Evolutionary conservation across 2,888 invertebrate species (phyloP), one percentile per base, ranked within the genome.

Genomic region (Hydropsyche betteni): DNA sequence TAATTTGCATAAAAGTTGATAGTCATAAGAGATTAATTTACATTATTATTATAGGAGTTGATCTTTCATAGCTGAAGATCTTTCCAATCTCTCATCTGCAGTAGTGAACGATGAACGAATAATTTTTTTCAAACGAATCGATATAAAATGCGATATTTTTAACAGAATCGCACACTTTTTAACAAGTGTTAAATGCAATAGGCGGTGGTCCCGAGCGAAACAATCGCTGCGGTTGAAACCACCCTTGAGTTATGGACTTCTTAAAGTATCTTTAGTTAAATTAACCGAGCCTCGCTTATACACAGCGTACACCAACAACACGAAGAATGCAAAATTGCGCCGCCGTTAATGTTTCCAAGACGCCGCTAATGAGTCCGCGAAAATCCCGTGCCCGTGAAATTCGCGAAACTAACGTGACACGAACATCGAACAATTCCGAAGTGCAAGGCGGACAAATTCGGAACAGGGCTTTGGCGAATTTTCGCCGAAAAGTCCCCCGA

Each of bases 331-430:
- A 36, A 50, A 76, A 77, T 52, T 76, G 68, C 68, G 58, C 68
- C 64, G 44, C 68, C 71, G 74, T 70, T 77, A 77, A 77, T 76
- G 77, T 69, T 74, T 74, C 71, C 70, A 52, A 74, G 75, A 61
- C 58, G 69, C 77, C 76, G 68, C 77, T 77, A 77, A 77, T 76
- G 76, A 77, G 58, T 68, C 77, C 77, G 61, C 76, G 76, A 77
- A 77, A 76, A 76, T 77, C 74, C 68, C 50, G 44, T 10, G 44
- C 44, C 44, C 44, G 44, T 44, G 44, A 44, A 44, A 44, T 44
- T 44, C 10, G 44, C 44, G 44, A 44, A 44, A 44, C 44, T 44
- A 44, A 44, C 6, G 7, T 4, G 38, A 51, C 69, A 10, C 44
- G n/a, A 69, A 38, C 16, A 33, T 24, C 69, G 69, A 69, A 34